Evolutionary conservation across 2,113 vertebrate genomes (phyloP).

Genomic region (Albula goreensis): DNA sequence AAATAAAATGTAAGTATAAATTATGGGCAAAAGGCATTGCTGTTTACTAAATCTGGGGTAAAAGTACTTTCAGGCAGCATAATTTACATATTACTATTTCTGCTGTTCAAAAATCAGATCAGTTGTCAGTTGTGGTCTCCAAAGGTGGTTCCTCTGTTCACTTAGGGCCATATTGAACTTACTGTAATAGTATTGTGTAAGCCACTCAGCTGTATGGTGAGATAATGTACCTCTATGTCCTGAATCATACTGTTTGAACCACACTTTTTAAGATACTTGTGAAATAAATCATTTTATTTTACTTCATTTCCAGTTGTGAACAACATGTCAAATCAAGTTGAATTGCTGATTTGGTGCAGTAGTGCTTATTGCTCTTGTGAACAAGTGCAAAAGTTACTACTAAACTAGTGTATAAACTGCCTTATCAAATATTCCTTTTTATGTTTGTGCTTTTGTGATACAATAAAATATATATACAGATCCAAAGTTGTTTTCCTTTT

Average conservation of each 20-base stretch:
- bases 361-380: slow-evolving; percentile 42
- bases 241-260: background rate
- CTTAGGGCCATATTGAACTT: background rate
- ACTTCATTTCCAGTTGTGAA: background rate
- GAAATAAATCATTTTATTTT: background rate
- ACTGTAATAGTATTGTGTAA: background rate
- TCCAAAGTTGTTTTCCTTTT: slow-evolving; percentile 12
- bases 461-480: slow-evolving; percentile 59
- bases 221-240: background rate
- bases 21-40: background rate
- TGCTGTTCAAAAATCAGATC: background rate
- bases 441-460: slow-evolving; percentile 68
- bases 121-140: background rate
- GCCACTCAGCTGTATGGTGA: background rate
- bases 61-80: background rate
- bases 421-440: slow-evolving; percentile 69
- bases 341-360: slow-evolving; percentile 40
- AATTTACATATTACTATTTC: background rate
- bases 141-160: background rate
- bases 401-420: slow-evolving; percentile 66
- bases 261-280: background rate
- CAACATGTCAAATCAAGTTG: background rate
- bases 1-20: background rate
- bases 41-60: background rate
- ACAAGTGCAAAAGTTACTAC: slow-evolving; percentile 41